Percentiles rank a stretch among this genome's conserved stretches.
Evolutionary conservation across 2,888 invertebrate species (phyloP).

Genomic region (Tuta absoluta): DNA sequence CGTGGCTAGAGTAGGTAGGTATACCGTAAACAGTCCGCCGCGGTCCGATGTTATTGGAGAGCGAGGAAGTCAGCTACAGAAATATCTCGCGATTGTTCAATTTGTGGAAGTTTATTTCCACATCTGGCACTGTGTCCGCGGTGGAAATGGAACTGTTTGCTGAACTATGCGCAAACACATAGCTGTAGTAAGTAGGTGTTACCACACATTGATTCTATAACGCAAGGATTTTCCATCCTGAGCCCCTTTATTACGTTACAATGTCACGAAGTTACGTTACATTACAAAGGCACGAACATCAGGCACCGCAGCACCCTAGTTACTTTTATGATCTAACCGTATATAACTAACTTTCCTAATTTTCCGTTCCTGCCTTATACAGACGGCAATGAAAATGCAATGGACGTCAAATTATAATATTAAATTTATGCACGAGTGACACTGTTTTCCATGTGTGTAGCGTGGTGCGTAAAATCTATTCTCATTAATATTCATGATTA

Average conservation of each 20-base stretch:
- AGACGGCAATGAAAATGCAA: constrained; percentile 20
- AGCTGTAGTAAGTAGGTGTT: background rate
- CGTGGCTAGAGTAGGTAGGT: background rate
- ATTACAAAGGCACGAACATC: background rate
- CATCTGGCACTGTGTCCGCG: constrained; percentile 33
- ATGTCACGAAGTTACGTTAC: background rate
- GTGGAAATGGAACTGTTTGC: constrained; percentile 20
- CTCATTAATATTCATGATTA: constrained; percentile 38
- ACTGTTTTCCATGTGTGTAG: constrained; percentile 29
- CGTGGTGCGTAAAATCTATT: constrained; percentile 33
- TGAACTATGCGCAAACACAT: constrained; percentile 6
- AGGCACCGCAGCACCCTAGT: background rate
- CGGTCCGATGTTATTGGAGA: constrained; percentile 34
- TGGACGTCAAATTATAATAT: constrained; percentile 27
- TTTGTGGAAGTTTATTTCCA: constrained; percentile 38
- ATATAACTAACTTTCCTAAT: constrained; percentile 21
- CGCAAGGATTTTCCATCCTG: too few relatives aligned
- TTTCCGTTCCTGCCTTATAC: constrained; percentile 18
- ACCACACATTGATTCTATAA: background rate
- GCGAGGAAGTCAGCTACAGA: constrained; percentile 39
- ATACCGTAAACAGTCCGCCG: constrained; percentile 33
- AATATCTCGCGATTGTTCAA: constrained; percentile 39
- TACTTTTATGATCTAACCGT: constrained; percentile 12
- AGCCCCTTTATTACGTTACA: background rate
- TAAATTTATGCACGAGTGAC: constrained; percentile 38